Evolutionary conservation across 2,797 vertebrate species (phyloP).

Genomic region (Macrochelys suwanniensis): DNA sequence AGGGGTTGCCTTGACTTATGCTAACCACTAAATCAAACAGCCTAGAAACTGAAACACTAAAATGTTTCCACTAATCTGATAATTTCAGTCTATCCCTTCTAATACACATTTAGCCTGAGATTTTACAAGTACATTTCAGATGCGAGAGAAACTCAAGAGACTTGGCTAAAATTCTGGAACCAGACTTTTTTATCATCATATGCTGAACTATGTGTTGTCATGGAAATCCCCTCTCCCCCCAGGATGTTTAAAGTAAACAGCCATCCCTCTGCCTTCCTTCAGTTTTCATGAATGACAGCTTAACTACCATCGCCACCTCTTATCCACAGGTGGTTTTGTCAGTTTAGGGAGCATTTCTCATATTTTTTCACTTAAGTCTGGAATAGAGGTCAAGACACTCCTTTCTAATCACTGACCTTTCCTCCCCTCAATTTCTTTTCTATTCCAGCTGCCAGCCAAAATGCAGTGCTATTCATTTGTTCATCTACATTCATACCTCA

Average conservation of each 20-base stretch:
- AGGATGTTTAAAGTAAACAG: constrained; percentile 65
- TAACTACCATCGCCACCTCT: constrained; percentile 38
- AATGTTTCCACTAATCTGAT: not conserved
- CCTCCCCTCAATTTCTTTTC: constrained; percentile 40
- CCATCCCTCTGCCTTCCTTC: constrained; percentile 67
- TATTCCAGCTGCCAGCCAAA: constrained; percentile 1
- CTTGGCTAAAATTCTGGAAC: constrained; percentile 25
- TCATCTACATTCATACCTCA: constrained; percentile 13
- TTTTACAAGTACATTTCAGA: constrained; percentile 24
- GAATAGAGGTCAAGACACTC: constrained; percentile 54
- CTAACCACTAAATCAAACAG: not conserved
- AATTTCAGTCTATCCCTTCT: not conserved
- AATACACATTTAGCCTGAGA: not conserved
- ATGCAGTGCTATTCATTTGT: not conserved
- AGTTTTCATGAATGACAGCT: constrained; percentile 66
- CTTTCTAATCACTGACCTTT: constrained; percentile 17
- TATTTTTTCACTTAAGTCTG: constrained; percentile 51
- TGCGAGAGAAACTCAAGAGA: constrained; percentile 1
- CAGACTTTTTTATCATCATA: not conserved
- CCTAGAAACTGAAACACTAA: not conserved
- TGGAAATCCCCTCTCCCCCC: constrained; percentile 57
- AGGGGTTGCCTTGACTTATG: not conserved
- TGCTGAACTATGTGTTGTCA: constrained; percentile 51
- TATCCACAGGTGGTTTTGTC: constrained; percentile 48
- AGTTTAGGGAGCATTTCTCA: constrained; percentile 37